A percentile compares a stretch with the other conserved stretches of the same genome.
Conservation (phyloP, 2,888 invertebrate genomes). For the Resseliella maxima region DNA sequence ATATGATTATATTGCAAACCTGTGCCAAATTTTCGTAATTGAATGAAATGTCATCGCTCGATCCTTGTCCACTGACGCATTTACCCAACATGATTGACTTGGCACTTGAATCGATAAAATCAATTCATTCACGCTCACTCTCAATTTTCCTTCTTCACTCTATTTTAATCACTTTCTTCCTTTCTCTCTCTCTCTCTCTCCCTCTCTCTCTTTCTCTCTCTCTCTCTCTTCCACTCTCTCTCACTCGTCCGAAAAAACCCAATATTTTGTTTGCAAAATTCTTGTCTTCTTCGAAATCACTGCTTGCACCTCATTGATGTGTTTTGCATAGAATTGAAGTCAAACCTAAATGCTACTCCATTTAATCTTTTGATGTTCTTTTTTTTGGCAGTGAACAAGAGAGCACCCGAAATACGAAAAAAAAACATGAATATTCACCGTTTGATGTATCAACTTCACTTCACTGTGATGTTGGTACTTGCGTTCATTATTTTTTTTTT, state of each 20-base stretch:
- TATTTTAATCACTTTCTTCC: too few species aligned
- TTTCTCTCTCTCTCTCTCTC: too few species aligned
- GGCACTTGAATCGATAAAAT: background rate
- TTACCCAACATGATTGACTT: slow-evolving; percentile 65
- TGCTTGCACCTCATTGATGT: background rate
- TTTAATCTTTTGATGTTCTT: slow-evolving; percentile 37
- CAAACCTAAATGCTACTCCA: background rate
- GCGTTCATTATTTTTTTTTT: background rate
- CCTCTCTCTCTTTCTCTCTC: too few species aligned
- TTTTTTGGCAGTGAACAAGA: too few species aligned
- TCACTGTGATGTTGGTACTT: background rate
- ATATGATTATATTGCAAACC: slow-evolving; percentile 10
- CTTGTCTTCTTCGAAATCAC: background rate
- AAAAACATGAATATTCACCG: slow-evolving; percentile 28
- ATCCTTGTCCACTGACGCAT: slow-evolving; percentile 74
- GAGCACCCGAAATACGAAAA: too few species aligned
- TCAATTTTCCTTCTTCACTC: too few species aligned
- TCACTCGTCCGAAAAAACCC: too few species aligned
- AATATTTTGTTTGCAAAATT: background rate
- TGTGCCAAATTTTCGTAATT: slow-evolving; percentile 55
- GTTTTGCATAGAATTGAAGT: background rate
- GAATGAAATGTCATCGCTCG: slow-evolving; percentile 77
- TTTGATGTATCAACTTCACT: slow-evolving; percentile 36
- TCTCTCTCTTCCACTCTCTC: too few species aligned
- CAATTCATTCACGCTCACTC: background rate